phyloP scores from a whole-genome alignment of 1,140 invertebrate species.

The Listronotus bonariensis region DNA sequence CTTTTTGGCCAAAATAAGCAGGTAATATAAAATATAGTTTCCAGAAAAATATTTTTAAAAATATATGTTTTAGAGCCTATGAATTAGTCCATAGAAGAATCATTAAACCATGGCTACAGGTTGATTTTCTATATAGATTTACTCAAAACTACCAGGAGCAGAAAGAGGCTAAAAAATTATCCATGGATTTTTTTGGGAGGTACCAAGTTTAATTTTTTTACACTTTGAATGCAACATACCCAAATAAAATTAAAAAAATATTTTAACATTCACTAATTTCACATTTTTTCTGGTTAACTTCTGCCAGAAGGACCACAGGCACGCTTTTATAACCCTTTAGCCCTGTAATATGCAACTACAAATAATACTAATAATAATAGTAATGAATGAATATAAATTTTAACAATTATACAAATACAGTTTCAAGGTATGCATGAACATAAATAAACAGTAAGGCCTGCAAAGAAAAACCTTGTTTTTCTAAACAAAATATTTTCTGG shows the following conservation, averaged over 20 bases:
- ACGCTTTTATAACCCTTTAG: no score
- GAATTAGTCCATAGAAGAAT: constrained; percentile 32
- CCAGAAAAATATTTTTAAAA: neutral
- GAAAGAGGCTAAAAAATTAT: constrained; percentile 11
- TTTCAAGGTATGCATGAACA: no score
- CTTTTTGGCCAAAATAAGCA: constrained; percentile 14
- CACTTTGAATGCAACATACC: no score
- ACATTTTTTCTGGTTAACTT: neutral
- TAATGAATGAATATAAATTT: no score
- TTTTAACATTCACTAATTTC: no score
- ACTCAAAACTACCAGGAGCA: constrained; percentile 22
- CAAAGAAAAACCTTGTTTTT: no score
- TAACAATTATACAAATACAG: no score
- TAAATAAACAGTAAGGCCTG: no score
- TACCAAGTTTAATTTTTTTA: neutral
- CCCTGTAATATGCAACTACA: neutral
- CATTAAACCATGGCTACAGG: constrained; percentile 34
- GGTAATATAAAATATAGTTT: constrained; percentile 1
- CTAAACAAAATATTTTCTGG: no score
- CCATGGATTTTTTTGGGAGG: constrained; percentile 26
- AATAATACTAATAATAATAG: neutral
- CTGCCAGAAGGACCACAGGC: no score
- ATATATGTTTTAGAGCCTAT: constrained; percentile 20
- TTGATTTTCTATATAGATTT: constrained; percentile 26
- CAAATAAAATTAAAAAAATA: no score